Evolutionary conservation across 23 tunicate species (phyloP), one percentile per base, ranked within the genome.

Genomic region (Clavelina lepadiformis): DNA sequence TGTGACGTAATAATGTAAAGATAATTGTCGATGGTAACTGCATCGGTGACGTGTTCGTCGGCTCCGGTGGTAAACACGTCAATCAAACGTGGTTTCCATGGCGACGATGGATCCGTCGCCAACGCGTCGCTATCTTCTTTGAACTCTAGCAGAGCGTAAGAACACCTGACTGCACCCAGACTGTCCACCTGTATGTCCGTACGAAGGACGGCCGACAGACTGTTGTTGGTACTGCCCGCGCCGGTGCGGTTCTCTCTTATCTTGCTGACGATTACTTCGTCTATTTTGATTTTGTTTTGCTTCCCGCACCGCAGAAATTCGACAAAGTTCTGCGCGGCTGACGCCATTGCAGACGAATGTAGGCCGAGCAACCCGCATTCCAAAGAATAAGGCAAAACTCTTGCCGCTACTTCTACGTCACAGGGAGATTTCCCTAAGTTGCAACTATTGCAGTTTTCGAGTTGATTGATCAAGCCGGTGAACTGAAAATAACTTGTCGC

Each of bases 401-500:
- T 33, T 3, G 28, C 41, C 28, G 74, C 74, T 3, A 33, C 2
- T 1, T 22, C 60, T 45, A 20, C 28, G 38, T 23, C 31, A n/a
- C n/a, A n/a, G 15, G 15, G 11, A 8, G 49, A 8, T 41, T 41
- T 41, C 49, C 49, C 15, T 6, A 3, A 5, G 3, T 31, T 23
- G n/a, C 32, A 20, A 21, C 41, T 3, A 11, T 47, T 29, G 45
- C 38, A 38, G 25, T 28, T 19, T 50, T 20, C 32, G 6, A 68
- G 19, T 4, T 28, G 57, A 1, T 68, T 31, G 34, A 68, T 51
- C 33, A 47, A 29, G 8, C 74, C 74, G 35, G 31, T 38, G 1
- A 47, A 29, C 51, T 68, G 74, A 31, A 68, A 68, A 50, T 68
- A 68, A 3, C 74, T 60, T 32, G 35, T 44, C 24, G 74, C 74